Conservation (phyloP, 2,797 vertebrate genomes). For the Ammospiza maritima region DNA sequence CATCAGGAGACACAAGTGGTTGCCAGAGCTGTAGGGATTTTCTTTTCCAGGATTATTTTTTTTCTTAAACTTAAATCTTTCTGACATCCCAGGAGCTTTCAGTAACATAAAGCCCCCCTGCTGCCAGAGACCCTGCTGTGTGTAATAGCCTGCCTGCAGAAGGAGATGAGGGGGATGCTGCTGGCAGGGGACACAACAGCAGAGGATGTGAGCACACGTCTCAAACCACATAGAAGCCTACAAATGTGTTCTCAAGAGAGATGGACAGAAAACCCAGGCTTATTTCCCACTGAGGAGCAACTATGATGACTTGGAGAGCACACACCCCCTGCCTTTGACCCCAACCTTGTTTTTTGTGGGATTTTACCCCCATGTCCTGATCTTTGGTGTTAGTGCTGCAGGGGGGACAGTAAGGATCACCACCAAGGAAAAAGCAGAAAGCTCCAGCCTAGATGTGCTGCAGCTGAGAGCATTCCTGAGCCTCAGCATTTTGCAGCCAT, state of each 20-base stretch:
- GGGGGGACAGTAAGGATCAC: background rate
- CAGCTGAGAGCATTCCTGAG: background rate
- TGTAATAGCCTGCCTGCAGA: background rate
- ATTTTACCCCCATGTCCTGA: background rate
- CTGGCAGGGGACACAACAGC: background rate
- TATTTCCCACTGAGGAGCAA: background rate
- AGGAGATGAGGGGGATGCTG: conserved; percentile 16
- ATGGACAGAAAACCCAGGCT: background rate
- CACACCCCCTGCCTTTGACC: background rate
- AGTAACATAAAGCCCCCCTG: conserved; percentile 1
- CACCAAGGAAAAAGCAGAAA: background rate
- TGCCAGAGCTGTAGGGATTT: background rate
- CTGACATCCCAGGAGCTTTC: background rate
- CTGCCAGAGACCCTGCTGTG: conserved; percentile 5
- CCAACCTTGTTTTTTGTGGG: background rate
- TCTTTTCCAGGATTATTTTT: background rate
- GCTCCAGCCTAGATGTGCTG: background rate
- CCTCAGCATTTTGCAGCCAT: background rate
- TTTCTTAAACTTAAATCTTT: background rate
- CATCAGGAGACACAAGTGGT: accelerated
- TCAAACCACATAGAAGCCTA: background rate
- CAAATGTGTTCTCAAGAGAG: background rate
- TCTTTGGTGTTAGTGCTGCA: background rate
- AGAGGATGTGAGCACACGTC: accelerated
- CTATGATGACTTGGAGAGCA: background rate